phyloP scores from a whole-genome alignment of 2,797 vertebrate genomes.

The Cyclura pinguis region DNA sequence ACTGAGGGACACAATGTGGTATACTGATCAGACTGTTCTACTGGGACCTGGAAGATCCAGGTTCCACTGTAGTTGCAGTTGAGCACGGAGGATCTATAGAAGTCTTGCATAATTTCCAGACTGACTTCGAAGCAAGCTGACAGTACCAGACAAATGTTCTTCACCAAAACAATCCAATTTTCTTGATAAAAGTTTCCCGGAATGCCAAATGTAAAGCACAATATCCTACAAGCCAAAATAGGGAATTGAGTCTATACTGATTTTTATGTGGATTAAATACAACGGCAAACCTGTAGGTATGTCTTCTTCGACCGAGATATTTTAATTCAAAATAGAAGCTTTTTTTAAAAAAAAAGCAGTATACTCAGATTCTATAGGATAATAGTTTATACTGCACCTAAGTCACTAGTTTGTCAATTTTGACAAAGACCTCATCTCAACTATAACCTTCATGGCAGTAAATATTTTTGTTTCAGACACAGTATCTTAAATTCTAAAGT shows the following conservation, averaged over 20 bases:
- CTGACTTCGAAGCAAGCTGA: constrained; percentile 81
- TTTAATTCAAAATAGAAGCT: constrained; percentile 40
- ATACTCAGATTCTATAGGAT: constrained; percentile 7
- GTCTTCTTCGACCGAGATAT: constrained; percentile 40
- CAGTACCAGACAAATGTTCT: constrained; percentile 72
- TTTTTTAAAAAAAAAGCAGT: constrained; percentile 28
- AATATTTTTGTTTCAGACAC: constrained; percentile 38
- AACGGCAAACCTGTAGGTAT: constrained; percentile 15
- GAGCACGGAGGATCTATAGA: constrained; percentile 73
- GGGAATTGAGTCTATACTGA: constrained; percentile 94
- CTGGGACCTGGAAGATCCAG: too few relatives aligned
- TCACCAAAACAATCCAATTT: constrained; percentile 77
- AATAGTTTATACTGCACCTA: neutral
- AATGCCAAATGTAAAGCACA: constrained; percentile 89
- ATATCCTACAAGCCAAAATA: constrained; percentile 92
- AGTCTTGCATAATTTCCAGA: constrained; percentile 77
- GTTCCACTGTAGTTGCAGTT: too few relatives aligned
- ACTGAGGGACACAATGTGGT: too few relatives aligned
- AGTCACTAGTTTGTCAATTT: constrained; percentile 7
- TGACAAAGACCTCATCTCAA: constrained; percentile 16
- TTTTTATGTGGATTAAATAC: constrained; percentile 83
- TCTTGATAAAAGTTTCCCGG: constrained; percentile 93
- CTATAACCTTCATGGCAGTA: constrained; percentile 9
- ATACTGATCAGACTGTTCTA: too few relatives aligned
- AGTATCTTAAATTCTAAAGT: constrained; percentile 53